phyloP scores from a whole-genome alignment of 1,140 invertebrate species.

The Drosophila nebulosa region DNA sequence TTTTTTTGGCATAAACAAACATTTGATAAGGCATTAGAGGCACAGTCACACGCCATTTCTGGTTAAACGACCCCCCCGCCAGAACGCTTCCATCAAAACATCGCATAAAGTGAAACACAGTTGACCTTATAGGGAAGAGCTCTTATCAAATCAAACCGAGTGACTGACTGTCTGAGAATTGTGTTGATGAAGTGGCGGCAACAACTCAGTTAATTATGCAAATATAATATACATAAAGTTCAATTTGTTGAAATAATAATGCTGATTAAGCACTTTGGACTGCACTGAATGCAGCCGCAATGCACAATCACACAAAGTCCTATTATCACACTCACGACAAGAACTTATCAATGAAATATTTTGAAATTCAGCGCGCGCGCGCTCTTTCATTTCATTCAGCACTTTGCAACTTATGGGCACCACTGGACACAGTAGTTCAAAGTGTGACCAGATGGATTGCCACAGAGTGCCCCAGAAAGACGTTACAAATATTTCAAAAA shows the following conservation, averaged over 20 bases:
- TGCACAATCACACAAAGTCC: not conserved
- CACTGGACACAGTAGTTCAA: not conserved
- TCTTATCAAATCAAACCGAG: not conserved
- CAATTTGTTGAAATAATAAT: not conserved
- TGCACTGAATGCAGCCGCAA: not conserved
- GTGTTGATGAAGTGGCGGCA: not conserved
- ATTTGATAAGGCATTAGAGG: conserved; percentile 33
- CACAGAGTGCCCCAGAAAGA: not conserved
- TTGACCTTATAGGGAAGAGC: conserved; percentile 1
- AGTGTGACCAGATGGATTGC: conserved; percentile 16
- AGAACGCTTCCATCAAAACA: not conserved
- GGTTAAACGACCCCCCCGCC: conserved; percentile 9
- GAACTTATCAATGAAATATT: not conserved
- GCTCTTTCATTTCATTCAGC: not conserved
- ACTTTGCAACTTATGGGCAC: conserved; percentile 20
- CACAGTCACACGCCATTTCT: conserved; percentile 23
- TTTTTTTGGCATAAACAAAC: conserved; percentile 13
- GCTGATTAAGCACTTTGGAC: conserved; percentile 1
- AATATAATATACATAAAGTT: conserved; percentile 1
- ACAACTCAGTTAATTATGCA: not conserved
- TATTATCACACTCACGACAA: not conserved
- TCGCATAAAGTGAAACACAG: conserved; percentile 21
- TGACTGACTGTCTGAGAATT: not conserved
- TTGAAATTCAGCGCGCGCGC: conserved; percentile 29
- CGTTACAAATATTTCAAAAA: not conserved